Evolutionary conservation across 2,113 vertebrate species (phyloP), one percentile per base, ranked within the genome.

Genomic region (Nannospalax galili): DNA sequence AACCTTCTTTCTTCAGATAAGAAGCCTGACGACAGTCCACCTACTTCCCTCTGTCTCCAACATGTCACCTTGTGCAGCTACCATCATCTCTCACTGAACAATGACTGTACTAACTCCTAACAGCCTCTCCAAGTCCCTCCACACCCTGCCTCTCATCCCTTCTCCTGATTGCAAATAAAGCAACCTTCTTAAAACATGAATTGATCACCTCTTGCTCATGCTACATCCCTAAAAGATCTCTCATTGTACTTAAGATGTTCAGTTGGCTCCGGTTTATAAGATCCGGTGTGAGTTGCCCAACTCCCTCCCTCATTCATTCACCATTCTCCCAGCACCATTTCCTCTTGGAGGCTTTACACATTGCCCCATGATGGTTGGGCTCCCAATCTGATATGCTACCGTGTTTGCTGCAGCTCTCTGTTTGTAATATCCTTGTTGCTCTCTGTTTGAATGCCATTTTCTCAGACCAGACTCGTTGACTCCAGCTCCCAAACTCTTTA

Each of bases 341-440:
- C 58, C 37, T 79, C 52, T 72, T 56, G 2, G 60, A 60, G 64
- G 2, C 20, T 32, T 60, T 30, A 30, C 20, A 5, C 1, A 2
- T 69, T 42, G 37, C 11, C 19, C 40, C 1, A 52, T 0, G 7
- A 11, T 0, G 26, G 9, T 12, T 40, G 48, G 28, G n/a, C 8
- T 32, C 5, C 42, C 6, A 62, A 14, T 48, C 16, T 67, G 22
- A 48, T 8, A 19, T 7, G 3, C 35, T 86, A 26, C 56, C 58
- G 35, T 26, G 48, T 62, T 1, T 1, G 9, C 20, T 10, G 12
- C 28, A 45, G 42, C n/a, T n/a, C n/a, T n/a, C n/a, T n/a, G n/a
- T n/a, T n/a, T n/a, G n/a, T n/a, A n/a, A n/a, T n/a, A n/a, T n/a
- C n/a, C n/a, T n/a, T n/a, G n/a, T n/a, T n/a, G n/a, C 24, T 65